Evolutionary conservation across 2,113 vertebrate species (phyloP), one percentile per base, ranked within the genome.

Genomic region (Isurus oxyrinchus): DNA sequence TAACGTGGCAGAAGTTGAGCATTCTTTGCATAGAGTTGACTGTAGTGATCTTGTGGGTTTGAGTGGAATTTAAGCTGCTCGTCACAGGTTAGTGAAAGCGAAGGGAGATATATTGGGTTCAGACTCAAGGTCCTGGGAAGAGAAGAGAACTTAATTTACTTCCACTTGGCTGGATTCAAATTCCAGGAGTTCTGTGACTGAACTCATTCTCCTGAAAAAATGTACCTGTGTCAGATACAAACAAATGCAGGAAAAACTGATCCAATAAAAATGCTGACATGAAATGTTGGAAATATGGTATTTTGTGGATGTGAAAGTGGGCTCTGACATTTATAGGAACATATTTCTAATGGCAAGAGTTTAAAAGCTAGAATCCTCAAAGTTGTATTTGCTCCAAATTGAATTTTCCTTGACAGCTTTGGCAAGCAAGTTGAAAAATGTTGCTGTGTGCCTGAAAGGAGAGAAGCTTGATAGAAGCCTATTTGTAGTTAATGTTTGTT

Each of bases 391-490:
- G 35, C 31, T 94, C 35, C 90, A 94, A 63, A 94, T n/a, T 63
- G 59, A 63, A 94, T 63, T 63, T 94, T 61, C 90, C 59, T 63
- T 94, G 31, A 63, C 61, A 94, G 59, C 59, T 63, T 63, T 63
- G 59, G 59, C 90, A 94, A 66, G 61, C n/a, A 6, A 93, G 35
- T 49, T 40, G n/a, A 94, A 63, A 94, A 94, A 63, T 14, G 61
- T 63, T 63, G 16, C 35, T 40, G 90, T 94, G 81, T 23, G 40
- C 81, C 40, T 84, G 19, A 63, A 63, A 63, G 35, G 31, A 63
- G 90, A 94, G 59, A 94, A 63, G 59, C n/a, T 61, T 63, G 35
- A 94, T 63, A 63, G 90, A 94, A 94, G 59, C 90, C 90, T 66
- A 63, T 19, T 63, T 94, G 31, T 94, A 63, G 59, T 63, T 94